Evolutionary conservation across 2,888 invertebrate species (phyloP), one percentile per base, ranked within the genome.

Genomic region (Patella pellucida): DNA sequence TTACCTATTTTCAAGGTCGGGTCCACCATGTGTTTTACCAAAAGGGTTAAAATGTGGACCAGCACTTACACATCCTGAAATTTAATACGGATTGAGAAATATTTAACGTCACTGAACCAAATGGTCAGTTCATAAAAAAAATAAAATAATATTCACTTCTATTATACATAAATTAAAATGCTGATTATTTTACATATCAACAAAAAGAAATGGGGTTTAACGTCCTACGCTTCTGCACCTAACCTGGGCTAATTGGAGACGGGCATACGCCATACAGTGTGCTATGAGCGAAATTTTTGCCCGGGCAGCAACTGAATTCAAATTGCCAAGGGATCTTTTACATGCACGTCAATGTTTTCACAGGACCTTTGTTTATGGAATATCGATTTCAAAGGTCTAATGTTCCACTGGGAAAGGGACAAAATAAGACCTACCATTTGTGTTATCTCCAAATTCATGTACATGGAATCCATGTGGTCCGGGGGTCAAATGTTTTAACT

Each of bases 361-460:
- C n/a, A n/a, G n/a, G n/a, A n/a, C n/a, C n/a, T n/a, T n/a, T n/a
- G n/a, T n/a, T n/a, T n/a, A n/a, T n/a, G n/a, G n/a, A n/a, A n/a
- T n/a, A n/a, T n/a, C n/a, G n/a, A n/a, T n/a, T n/a, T n/a, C n/a
- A n/a, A n/a, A n/a, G n/a, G n/a, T n/a, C n/a, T n/a, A n/a, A n/a
- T n/a, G n/a, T n/a, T 9, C 41, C 41, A 41, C 41, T 41, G 41
- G 41, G 5, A 41, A 41, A 41, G 9, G 41, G 5, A 41, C 41
- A 70, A 51, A 52, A 16, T 14, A 31, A 14, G 12, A 68, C 80
- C 70, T 82, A 90, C 91, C 91, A 90, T 98, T 97, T 51, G 97
- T 97, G 89, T 96, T 96, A 92, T 98, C 98, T 0, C 98, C 98
- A 89, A 97, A 98, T 92, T 98, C 96, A 90, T 98, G 98, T 78